Percentiles rank a stretch among this genome's conserved stretches.
Conservation (phyloP, 1,140 invertebrate species). For the Zaprionus camerounensis region DNA sequence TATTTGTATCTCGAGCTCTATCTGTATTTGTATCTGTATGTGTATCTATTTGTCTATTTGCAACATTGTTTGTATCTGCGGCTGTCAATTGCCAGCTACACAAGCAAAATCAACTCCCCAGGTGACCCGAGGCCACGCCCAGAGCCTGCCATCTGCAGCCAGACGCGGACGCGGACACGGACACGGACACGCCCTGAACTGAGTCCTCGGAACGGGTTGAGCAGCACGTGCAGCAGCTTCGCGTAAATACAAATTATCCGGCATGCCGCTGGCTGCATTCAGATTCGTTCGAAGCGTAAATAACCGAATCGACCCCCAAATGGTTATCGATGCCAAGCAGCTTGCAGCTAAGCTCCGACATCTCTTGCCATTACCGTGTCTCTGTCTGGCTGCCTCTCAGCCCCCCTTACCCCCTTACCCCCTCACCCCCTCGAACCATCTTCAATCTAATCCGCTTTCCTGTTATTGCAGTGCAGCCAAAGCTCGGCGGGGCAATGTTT, state of each 20-base stretch:
- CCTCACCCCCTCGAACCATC: neutral
- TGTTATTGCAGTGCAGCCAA: neutral
- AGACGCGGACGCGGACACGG: constrained; percentile 19
- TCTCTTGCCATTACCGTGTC: neutral
- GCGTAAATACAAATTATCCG: constrained; percentile 47
- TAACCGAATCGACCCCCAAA: constrained; percentile 21
- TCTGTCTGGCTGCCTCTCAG: neutral
- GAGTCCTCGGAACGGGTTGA: constrained; percentile 13
- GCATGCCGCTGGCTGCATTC: constrained; percentile 18
- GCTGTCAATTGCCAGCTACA: constrained; percentile 24
- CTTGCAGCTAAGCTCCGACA: constrained; percentile 8
- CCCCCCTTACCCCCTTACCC: neutral
- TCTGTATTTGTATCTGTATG: neutral
- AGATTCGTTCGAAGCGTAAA: constrained; percentile 26
- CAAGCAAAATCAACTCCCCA: neutral
- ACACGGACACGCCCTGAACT: neutral
- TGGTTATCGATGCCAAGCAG: constrained; percentile 18
- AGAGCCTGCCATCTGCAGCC: constrained; percentile 7
- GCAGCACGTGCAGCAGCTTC: constrained; percentile 38
- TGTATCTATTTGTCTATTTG: constrained; percentile 6
- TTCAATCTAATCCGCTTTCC: neutral
- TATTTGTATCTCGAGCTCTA: constrained; percentile 4
- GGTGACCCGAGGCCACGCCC: constrained; percentile 4
- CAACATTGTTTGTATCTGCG: constrained; percentile 7
- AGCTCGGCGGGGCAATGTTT: neutral